Percentiles rank a stretch among this genome's conserved stretches.
Evolutionary conservation across 2,888 invertebrate genomes (phyloP).

Genomic region (Pelosia muscerda): DNA sequence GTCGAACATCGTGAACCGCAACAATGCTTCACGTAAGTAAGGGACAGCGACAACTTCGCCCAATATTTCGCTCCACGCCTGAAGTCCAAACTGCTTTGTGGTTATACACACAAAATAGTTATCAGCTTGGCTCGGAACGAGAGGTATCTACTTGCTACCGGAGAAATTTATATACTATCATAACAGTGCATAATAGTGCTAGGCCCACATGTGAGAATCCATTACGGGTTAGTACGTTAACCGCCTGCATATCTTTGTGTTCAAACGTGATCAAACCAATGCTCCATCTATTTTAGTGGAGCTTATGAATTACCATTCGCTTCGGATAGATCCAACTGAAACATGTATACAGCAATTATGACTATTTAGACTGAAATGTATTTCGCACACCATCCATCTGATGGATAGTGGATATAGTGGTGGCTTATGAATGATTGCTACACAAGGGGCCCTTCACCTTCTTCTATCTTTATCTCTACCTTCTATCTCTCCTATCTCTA

Average conservation of each 20-base stretch:
- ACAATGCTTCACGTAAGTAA: conserved; percentile 38
- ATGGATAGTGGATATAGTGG: too few species aligned
- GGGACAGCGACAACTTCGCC: conserved; percentile 31
- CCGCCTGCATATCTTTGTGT: conserved; percentile 36
- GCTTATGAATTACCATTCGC: conserved; percentile 27
- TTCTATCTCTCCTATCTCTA: neutral
- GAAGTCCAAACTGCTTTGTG: conserved; percentile 38
- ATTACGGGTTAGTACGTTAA: conserved; percentile 32
- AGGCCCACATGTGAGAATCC: conserved; percentile 35
- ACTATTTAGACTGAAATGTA: neutral
- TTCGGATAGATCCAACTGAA: conserved; percentile 27
- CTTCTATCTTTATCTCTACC: too few species aligned
- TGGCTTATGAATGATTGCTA: too few species aligned
- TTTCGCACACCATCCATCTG: too few species aligned
- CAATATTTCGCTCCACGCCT: conserved; percentile 46
- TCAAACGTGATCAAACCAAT: conserved; percentile 34
- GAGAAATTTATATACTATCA: conserved; percentile 49
- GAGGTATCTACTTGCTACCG: conserved; percentile 41
- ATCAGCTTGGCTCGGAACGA: conserved; percentile 42
- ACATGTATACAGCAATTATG: neutral
- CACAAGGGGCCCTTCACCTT: too few species aligned
- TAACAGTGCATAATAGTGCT: conserved; percentile 28
- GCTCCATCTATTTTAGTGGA: conserved; percentile 16
- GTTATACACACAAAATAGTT: conserved; percentile 51
- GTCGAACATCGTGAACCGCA: conserved; percentile 41